Evolutionary conservation across 2,888 invertebrate species (phyloP), one percentile per base, ranked within the genome.

Genomic region (Chorisops tibialis): DNA sequence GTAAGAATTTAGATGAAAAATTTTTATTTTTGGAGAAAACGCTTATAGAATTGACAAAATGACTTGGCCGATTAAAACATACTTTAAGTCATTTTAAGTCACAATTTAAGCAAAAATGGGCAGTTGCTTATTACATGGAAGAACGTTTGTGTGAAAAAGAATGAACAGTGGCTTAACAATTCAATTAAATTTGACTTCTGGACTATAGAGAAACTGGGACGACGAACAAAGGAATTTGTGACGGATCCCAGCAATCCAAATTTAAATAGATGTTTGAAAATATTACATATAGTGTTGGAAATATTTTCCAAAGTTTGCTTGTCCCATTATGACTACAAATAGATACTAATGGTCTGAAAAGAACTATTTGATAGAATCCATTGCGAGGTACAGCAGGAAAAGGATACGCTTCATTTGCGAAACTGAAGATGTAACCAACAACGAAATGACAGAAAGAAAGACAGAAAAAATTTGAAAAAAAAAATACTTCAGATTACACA

Each of bases 211-310:
- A n/a, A n/a, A n/a, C n/a, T n/a, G n/a, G n/a, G n/a, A n/a, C n/a
- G n/a, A n/a, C n/a, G n/a, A n/a, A n/a, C n/a, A 69, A 71, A 66
- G 69, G 69, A 69, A 68, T 68, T 19, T 70, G 68, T 63, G 69
- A 70, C 61, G 69, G 69, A n/a, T 69, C 69, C 4, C 67, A 67
- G 24, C 69, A 69, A 51, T 43, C 65, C n/a, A 64, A 69, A 62
- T 71, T 62, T 51, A 69, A 71, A 59, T 68, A 71, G 24, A 62
- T 35, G 19, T 61, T 61, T 61, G 54, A 66, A 65, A 62, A 69
- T 43, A 11, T 18, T 14, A 35, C 38, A 7, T 66, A 70, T 39
- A 60, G 56, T 61, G 69, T 70, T 62, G 65, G 68, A 7, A 67
- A 68, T 48, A 64, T 64, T 35, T 65, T 65, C 52, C 45, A 60